Evolutionary conservation across 2,797 vertebrate genomes (phyloP), one percentile per base, ranked within the genome.

Genomic region (Danio jaintianensis): DNA sequence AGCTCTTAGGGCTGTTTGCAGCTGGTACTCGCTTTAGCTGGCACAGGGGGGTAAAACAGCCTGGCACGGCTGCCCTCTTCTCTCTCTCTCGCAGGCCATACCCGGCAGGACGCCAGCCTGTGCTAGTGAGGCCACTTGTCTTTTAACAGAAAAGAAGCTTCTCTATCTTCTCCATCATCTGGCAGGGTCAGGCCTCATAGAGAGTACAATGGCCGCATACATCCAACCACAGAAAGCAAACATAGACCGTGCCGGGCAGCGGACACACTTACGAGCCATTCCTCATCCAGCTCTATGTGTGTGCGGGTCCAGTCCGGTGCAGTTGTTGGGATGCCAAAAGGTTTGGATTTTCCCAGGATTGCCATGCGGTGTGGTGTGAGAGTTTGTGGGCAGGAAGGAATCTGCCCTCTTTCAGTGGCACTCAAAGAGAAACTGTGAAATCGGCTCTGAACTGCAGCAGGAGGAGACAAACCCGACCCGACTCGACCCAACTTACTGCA

Each of bases 321-420:
- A 12, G 89, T 88, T 91, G 90, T 87, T 91, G 88, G 88, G 85
- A 92, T 93, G 91, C 91, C 91, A 95, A 93, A 80, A 94, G 86
- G 92, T 94, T 95, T 89, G 88, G 85, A 88, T 93, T 95, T 96
- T 96, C 94, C 91, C 89, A 93, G 90, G 91, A 93, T 86, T 87
- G 85, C 6, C 63, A 85, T 15, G 68, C 68, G 48, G 73, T 59
- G 58, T 82, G 87, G 87, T 87, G 79, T 84, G 86, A 90, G 90
- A 88, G 90, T 91, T 92, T 92, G 92, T 92, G 94, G 93, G 91
- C 92, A 93, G 92, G 93, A 94, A 93, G 91, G 93, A 94, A 94
- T 94, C 93, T 87, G 90, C 90, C 88, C 90, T 90, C 87, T 93
- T 94, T 93, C 91, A 94, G 86, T 86, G 88, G 86, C 82, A n/a